Evolutionary conservation across 2,888 invertebrate species (phyloP).

Genomic region (Entomobrya multifasciata): DNA sequence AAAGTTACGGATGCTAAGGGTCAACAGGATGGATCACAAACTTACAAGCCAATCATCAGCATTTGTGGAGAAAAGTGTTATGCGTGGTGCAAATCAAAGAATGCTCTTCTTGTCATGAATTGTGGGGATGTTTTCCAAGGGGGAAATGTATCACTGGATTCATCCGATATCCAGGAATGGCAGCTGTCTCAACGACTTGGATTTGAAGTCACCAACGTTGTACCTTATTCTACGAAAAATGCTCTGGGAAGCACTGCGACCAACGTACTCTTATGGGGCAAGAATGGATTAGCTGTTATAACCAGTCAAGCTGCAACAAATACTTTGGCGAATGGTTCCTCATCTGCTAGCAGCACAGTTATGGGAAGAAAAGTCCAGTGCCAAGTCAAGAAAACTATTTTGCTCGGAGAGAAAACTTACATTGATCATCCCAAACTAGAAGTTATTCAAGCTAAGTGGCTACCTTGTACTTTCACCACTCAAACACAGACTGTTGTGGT

Average conservation of each 20-base stretch:
- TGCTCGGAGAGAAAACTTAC: slow-evolving; percentile 71
- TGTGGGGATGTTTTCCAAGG: slow-evolving; percentile 46
- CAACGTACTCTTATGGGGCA: slow-evolving; percentile 69
- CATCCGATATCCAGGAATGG: slow-evolving; percentile 56
- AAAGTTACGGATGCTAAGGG: background rate
- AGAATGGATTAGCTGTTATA: slow-evolving; percentile 71
- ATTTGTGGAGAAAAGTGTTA: slow-evolving; percentile 63
- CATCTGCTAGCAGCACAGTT: background rate
- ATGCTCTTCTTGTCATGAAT: slow-evolving; percentile 44
- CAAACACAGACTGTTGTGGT: slow-evolving; percentile 54
- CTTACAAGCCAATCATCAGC: slow-evolving; percentile 30
- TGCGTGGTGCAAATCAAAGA: slow-evolving; percentile 60
- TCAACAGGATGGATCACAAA: background rate
- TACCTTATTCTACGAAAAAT: slow-evolving; percentile 2
- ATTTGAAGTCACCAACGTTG: slow-evolving; percentile 52
- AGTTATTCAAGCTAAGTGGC: slow-evolving; percentile 74
- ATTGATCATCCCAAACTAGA: slow-evolving; percentile 72
- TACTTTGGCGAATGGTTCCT: background rate
- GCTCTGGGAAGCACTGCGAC: slow-evolving; percentile 39
- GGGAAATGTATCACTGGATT: background rate
- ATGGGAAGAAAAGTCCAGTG: background rate
- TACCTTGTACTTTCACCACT: slow-evolving; percentile 53
- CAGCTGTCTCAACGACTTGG: slow-evolving; percentile 57
- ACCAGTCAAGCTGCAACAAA: slow-evolving; percentile 54
- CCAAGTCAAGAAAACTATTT: slow-evolving; percentile 46